Percentiles rank a stretch among this genome's conserved stretches.
phyloP scores from a whole-genome alignment of 92 coral and sea anemone genomes.

The Epizoanthus fatuus region DNA sequence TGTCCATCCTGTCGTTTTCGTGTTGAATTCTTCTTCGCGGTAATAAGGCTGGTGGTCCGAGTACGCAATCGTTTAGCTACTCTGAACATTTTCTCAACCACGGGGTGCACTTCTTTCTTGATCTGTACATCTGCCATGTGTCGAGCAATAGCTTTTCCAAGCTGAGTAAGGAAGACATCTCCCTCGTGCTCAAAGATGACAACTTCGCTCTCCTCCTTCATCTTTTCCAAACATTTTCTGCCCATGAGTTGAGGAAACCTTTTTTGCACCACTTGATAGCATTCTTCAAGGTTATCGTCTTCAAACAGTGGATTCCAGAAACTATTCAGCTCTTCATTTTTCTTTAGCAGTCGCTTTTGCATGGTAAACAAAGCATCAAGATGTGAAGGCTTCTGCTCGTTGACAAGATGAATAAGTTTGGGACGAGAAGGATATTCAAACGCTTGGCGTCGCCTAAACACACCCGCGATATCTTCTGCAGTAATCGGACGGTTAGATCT shows the following conservation, averaged over 20 bases:
- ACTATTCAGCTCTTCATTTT: background rate
- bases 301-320: background rate
- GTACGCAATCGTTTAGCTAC: conserved; percentile 2
- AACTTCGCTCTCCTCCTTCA: conserved; percentile 21
- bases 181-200: conserved; percentile 12
- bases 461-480: conserved; percentile 51
- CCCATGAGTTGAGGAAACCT: conserved; percentile 6
- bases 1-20: background rate
- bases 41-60: background rate
- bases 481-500: conserved; percentile 68
- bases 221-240: conserved; percentile 28
- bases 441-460: conserved; percentile 56
- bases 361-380: background rate
- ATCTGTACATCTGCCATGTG: conserved; percentile 44
- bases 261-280: background rate
- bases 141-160: conserved; percentile 20
- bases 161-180: background rate
- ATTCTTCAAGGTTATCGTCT: background rate
- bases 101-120: conserved; percentile 45
- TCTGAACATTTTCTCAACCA: conserved; percentile 32
- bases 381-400: background rate
- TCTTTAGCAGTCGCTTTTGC: background rate
- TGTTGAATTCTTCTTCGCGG: conserved; percentile 5
- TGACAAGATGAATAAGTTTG: conserved; percentile 54
- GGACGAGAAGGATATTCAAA: conserved; percentile 62